Base-by-base conservation (phyloP, 2,888 invertebrate species). In the Caradrina kadenii region DNA sequence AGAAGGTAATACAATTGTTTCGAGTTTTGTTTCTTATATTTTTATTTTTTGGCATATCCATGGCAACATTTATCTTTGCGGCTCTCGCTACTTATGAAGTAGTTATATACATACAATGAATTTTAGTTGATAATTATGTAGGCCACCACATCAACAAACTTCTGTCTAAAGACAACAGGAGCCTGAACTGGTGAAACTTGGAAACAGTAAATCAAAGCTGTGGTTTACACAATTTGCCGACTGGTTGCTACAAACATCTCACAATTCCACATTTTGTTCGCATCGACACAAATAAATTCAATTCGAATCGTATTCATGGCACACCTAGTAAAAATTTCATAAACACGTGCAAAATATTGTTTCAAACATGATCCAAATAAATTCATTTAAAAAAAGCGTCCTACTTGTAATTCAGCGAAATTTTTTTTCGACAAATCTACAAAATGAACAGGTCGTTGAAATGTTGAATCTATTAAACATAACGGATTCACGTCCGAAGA, bases 371-470 rank as follows among this genome's bases (percentile, higher is more conserved):
- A 62, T 71, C n/a, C 45, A 64, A 65, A 73, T 73, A 66, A 62
- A 80, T 67, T 60, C 22, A 67, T 66, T 67, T 62, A 52, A 72
- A 68, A 77, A 50, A 53, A 69, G 59, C 11, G 26, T 26, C 26
- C 22, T 45, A 50, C 49, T 74, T 66, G 59, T 55, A n/a, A 66
- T 80, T 69, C 74, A 70, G 52, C 10, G 21, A 22, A 50, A 19
- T 42, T 58, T 61, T 79, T 70, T 82, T 69, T 59, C 68, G 53
- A 67, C 49, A 19, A 68, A 65, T 56, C 63, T 56, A 52, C 58
- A 54, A 62, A 70, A 80, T 79, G 80, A 81, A 76, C 73, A 73
- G 53, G 67, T 71, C 68, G 77, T 81, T 74, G 63, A 63, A 63
- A 65, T 67, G 53, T 70, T 53, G 60, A 62, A 69, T 75, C 68